Evolutionary conservation across 2,113 vertebrate genomes (phyloP).

Genomic region (Trichechus manatus): DNA sequence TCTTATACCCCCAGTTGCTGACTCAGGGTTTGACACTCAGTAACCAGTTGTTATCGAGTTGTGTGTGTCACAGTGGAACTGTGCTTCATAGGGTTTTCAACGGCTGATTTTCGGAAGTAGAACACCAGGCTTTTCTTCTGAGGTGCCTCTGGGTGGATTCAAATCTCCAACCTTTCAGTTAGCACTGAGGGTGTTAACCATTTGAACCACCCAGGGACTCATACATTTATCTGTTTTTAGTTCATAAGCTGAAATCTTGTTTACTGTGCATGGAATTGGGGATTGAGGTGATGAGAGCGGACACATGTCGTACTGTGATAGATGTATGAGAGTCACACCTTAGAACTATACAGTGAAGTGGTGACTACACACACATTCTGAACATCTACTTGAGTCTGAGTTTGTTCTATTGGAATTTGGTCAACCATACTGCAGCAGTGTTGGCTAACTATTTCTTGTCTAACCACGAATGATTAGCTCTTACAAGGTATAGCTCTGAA

Average conservation of each 20-base stretch:
- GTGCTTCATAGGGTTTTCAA: neutral
- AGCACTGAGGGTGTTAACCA: neutral
- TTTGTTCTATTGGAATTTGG: neutral
- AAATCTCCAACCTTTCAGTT: neutral
- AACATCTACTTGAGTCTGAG: neutral
- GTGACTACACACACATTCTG: neutral
- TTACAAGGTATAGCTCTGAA: neutral
- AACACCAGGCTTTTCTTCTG: neutral
- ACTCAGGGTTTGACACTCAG: neutral
- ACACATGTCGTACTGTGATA: neutral
- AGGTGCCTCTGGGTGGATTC: neutral
- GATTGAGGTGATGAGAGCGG: neutral
- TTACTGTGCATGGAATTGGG: neutral
- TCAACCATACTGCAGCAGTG: conserved; percentile 1
- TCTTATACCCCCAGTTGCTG: neutral
- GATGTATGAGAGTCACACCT: neutral
- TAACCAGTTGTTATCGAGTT: neutral
- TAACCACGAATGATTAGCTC: neutral
- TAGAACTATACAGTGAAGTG: neutral
- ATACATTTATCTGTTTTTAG: neutral
- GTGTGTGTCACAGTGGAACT: neutral
- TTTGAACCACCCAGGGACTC: neutral
- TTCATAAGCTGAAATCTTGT: neutral
- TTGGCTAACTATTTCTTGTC: conserved; percentile 8
- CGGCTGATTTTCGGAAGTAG: neutral